Conservation (phyloP, 1,140 invertebrate species). For the Drosophila tani region DNA sequence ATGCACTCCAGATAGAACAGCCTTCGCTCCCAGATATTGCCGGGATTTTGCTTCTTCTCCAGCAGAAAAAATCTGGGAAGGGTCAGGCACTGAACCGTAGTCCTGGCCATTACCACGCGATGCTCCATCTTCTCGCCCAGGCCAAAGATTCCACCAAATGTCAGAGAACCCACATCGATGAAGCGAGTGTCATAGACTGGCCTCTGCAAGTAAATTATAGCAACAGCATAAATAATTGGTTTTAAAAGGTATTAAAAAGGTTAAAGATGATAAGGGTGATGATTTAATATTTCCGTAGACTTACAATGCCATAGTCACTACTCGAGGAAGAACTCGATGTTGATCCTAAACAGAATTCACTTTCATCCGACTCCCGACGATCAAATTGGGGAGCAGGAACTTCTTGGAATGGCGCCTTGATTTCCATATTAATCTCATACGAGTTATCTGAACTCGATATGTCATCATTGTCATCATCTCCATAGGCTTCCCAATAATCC, state of each 20-base stretch:
- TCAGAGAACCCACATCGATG: constrained; percentile 76
- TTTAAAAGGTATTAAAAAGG: too few species aligned
- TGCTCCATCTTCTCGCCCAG: constrained; percentile 86
- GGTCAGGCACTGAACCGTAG: constrained; percentile 85
- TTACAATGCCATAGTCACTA: neutral
- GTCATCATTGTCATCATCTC: neutral
- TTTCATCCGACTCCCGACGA: neutral
- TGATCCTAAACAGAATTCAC: too few species aligned
- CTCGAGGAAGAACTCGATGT: neutral
- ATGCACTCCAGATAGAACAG: constrained; percentile 86
- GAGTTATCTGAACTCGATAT: neutral
- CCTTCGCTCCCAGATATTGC: constrained; percentile 87
- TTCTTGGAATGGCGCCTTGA: neutral
- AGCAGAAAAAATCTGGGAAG: constrained; percentile 87
- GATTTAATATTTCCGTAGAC: neutral
- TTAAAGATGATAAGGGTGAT: too few species aligned
- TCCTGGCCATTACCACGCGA: constrained; percentile 86
- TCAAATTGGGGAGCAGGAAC: neutral
- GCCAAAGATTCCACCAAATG: constrained; percentile 80
- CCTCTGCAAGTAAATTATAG: constrained; percentile 19
- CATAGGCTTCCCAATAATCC: constrained; percentile 12
- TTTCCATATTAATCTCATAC: neutral
- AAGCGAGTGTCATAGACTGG: constrained; percentile 57
- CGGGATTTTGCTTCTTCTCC: constrained; percentile 86
- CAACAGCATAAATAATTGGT: too few species aligned